Base-by-base conservation (phyloP, 2,113 vertebrate species). In the Vombatus ursinus region DNA sequence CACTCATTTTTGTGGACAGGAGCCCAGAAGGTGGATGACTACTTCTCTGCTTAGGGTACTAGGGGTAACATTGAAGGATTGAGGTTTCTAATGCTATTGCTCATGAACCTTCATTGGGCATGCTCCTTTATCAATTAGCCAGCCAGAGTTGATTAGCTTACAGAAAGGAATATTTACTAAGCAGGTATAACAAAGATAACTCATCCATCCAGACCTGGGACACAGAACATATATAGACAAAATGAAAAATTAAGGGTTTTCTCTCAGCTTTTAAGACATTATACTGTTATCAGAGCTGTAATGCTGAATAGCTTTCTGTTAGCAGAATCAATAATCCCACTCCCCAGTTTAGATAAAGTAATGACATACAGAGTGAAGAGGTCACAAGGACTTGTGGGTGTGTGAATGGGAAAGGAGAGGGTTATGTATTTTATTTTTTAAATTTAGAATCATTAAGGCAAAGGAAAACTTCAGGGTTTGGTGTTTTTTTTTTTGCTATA, bases 401-500 rank as follows among this genome's bases (percentile, higher is more conserved):
- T 44, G n/a, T 84, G 7, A 84, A 84, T 84, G 68, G 68, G n/a
- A 44, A 84, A 84, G n/a, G 68, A 84, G 16, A 23, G n/a, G n/a
- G 7, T 23, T 22, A 19, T 19, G 19, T 19, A 19, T n/a, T 19
- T 77, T 31, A 1, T 53, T 68, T 14, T 14, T 68, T 68, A 19
- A 77, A 77, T n/a, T 77, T 37, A 77, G 37, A 77, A 7, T n/a
- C 37, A 77, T 5, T 57, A 57, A 54, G 90, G 93, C 3, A 91
- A 37, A 57, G 49, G 91, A 89, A 91, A 94, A 92, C 52, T 68
- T 0, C 3, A 91, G 37, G 24, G 51, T 92, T 50, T 95, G n/a
- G n/a, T n/a, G n/a, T 96, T 93, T 91, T 14, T 95, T 96, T 19
- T 57, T n/a, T 49, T 52, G 77, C 22, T 50, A 22, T 44, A 84